Evolutionary conservation across 2,888 invertebrate genomes (phyloP).

Genomic region (Panzeria rudis): DNA sequence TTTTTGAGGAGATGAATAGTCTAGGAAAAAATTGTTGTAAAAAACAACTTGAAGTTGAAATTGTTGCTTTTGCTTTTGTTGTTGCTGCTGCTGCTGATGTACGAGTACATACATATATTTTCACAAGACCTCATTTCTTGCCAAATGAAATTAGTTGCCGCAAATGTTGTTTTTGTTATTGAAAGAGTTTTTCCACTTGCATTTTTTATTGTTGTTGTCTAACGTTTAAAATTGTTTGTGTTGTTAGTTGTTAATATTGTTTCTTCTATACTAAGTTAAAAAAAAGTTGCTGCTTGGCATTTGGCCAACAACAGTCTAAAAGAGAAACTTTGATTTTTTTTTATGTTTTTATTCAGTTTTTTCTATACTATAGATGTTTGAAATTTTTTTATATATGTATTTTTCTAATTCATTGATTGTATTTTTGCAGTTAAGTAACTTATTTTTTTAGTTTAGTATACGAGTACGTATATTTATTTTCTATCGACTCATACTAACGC

Average conservation of each 20-base stretch:
- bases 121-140: conserved; percentile 71
- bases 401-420: conserved; percentile 68
- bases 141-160: conserved; percentile 69
- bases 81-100: conserved; percentile 54
- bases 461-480: conserved; percentile 39
- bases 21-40: conserved; percentile 10
- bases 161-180: conserved; percentile 62
- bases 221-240: conserved; percentile 42
- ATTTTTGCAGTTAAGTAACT: conserved; percentile 69
- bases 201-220: conserved; percentile 63
- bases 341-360: conserved; percentile 25
- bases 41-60: conserved; percentile 60
- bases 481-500: conserved; percentile 25
- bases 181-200: conserved; percentile 69
- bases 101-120: conserved; percentile 58
- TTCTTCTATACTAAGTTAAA: conserved; percentile 29
- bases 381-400: neutral
- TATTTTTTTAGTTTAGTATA: conserved; percentile 30
- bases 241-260: conserved; percentile 40
- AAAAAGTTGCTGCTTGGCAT: conserved; percentile 65
- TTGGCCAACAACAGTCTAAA: conserved; percentile 69
- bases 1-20: conserved; percentile 49
- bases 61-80: conserved; percentile 49
- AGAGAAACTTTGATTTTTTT: conserved; percentile 68
- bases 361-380: conserved; percentile 42